Base-by-base conservation (phyloP, 2,113 vertebrate species). In the Leiothrix lutea region DNA sequence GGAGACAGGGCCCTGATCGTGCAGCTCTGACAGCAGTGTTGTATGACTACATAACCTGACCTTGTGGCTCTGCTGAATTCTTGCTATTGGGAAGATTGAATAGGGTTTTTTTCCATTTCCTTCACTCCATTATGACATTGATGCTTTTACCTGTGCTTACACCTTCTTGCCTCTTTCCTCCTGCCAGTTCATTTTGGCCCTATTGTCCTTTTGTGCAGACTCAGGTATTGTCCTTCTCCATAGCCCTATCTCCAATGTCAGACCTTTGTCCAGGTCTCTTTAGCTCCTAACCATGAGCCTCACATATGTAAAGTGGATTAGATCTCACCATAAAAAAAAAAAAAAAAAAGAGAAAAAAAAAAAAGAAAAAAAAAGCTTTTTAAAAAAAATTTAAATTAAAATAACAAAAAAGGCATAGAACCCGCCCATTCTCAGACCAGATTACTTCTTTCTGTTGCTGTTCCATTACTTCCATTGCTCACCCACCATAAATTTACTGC, bases 191-290 rank as follows among this genome's bases (percentile, higher is more conserved):
- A 21, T 82, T 72, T 86, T 79, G 38, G 19, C 71, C 15, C 8
- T 50, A 2, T 69, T 69, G n/a, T 72, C 40, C 45, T 12, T 1
- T 29, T 61, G 28, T 51, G 90, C 25, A 69, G 9, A 25, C 24
- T 28, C 0, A 0, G 9, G 14, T 56, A 15, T 48, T 85, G 38
- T 70, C 28, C 31, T 83, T 88, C 44, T 74, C 18, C 0, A 0
- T 29, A 75, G 40, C 18, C n/a, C 36, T 38, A 56, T 42, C n/a
- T 77, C 22, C 1, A 3, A 8, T 51, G 56, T 50, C 56, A 87
- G 57, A 81, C 42, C 11, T 78, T 48, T 6, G 8, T 82, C 44
- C 24, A 33, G 25, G 51, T 83, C 16, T 45, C 57, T 77, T 86
- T 18, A 44, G 11, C 23, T 79, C 65, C 38, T 80, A 60, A 67